Evolutionary conservation across 1,140 invertebrate species (phyloP), one percentile per base, ranked within the genome.

Genomic region (Euborellia annulipes): DNA sequence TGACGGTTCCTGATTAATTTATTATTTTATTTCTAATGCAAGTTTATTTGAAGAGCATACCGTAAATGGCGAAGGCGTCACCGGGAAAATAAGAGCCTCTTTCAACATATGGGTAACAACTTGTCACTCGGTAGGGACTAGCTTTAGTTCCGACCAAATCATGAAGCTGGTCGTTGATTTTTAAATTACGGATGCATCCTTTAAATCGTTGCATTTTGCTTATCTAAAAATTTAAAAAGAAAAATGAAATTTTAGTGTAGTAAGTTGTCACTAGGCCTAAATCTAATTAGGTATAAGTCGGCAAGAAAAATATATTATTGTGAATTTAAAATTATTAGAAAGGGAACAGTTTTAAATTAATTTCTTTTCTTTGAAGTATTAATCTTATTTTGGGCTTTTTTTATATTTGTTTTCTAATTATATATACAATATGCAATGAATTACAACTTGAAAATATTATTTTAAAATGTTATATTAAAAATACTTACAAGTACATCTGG

Each of bases 31-130:
- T 11, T 11, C 8, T 42, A 19, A 7, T 44, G 43, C 9, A 9
- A 6, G 36, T 16, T 6, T 36, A 44, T 44, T 6, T 7, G 6
- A 44, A 36, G 36, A 7, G 22, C 70, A 72, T 68, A 90, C 87
- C 77, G 58, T 85, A 87, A 37, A 85, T 68, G 17, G 82, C 85
- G 61, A 77, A 88, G 3, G 82, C 79, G 57, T 84, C 81, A 22
- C 82, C 82, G 13, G 78, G 73, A 56, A 95, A 92, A 61, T 84
- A 91, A 0, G 84, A 85, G 37, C 86, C 89, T 38, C 71, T 70
- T 60, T 93, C 86, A 3, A 93, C 79, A 34, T 73, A 75, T 0
- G 81, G 77, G 56, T 91, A 92, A 63, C 90, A 95, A 54, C 86
- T 82, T 0, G 85, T 82, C 8, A 92, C 82, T 49, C 80, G 75